phyloP scores from a whole-genome alignment of 2,888 invertebrate genomes.

The Troides helena region DNA sequence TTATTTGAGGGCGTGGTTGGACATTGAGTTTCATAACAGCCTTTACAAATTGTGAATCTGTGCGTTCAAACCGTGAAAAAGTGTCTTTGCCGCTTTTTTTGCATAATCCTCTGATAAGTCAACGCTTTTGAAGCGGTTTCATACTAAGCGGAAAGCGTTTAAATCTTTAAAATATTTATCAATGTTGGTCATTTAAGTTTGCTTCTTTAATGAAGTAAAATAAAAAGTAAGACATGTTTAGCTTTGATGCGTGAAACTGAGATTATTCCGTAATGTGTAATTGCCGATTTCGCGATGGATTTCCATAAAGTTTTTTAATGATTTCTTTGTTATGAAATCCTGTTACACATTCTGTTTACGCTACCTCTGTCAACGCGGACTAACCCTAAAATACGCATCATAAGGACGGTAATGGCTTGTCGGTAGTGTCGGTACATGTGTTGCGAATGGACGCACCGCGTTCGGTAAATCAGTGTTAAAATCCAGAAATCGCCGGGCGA shows the following conservation, averaged over 20 bases:
- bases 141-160: slow-evolving; percentile 1
- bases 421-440: slow-evolving; percentile 24
- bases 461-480: slow-evolving; percentile 30
- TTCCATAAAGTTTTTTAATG: no score
- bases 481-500: slow-evolving; percentile 24
- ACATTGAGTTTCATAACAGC: slow-evolving; percentile 35
- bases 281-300: no score
- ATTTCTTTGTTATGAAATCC: not conserved
- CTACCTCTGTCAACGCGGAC: slow-evolving; percentile 3
- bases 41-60: slow-evolving; percentile 42
- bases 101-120: slow-evolving; percentile 27
- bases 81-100: slow-evolving; percentile 29
- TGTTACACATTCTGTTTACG: slow-evolving; percentile 12
- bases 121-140: slow-evolving; percentile 12
- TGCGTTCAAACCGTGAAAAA: slow-evolving; percentile 41
- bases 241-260: no score
- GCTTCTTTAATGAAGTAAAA: no score
- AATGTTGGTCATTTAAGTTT: no score
- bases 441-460: slow-evolving; percentile 22
- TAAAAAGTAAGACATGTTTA: no score
- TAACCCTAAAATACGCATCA: slow-evolving; percentile 4
- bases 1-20: slow-evolving; percentile 36
- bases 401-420: slow-evolving; percentile 30
- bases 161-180: no score
- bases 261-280: no score